Conservation (phyloP, 2,888 invertebrate species). For the Leptopterna dolabrata region DNA sequence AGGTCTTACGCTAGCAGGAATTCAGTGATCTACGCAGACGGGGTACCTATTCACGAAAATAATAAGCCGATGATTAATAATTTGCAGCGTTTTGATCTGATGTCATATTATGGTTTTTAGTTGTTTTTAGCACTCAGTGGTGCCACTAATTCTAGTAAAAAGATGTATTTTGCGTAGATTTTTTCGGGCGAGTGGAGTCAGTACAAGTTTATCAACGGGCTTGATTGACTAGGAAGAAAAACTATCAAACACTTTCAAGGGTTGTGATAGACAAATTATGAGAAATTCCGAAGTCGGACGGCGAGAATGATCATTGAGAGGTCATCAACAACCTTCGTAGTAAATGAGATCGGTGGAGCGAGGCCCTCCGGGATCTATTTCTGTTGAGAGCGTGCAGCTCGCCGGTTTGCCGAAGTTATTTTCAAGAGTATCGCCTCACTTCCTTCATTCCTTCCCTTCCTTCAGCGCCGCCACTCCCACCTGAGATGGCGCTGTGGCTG, state of each 20-base stretch:
- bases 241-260: neutral
- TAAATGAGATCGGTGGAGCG: slow-evolving; percentile 26
- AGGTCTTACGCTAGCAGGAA: too few species aligned
- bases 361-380: slow-evolving; percentile 8
- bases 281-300: neutral
- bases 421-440: slow-evolving; percentile 12
- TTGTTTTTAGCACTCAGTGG: too few species aligned
- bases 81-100: too few species aligned
- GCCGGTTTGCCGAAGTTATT: slow-evolving; percentile 20
- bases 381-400: slow-evolving; percentile 3
- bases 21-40: too few species aligned
- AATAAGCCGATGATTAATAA: too few species aligned
- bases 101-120: too few species aligned
- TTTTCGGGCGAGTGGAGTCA: too few species aligned
- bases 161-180: too few species aligned
- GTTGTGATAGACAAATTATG: neutral
- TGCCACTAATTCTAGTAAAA: too few species aligned
- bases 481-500: neutral
- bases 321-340: neutral
- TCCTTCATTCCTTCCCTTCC: slow-evolving; percentile 31
- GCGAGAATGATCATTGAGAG: neutral
- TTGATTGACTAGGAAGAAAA: too few species aligned
- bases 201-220: too few species aligned
- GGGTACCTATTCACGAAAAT: too few species aligned
- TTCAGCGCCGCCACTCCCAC: neutral